These are phyloP conservation scores for Drosophila cardini DNA, from an alignment of 1,140 invertebrate species.

Conservation along the genomic window DNA sequence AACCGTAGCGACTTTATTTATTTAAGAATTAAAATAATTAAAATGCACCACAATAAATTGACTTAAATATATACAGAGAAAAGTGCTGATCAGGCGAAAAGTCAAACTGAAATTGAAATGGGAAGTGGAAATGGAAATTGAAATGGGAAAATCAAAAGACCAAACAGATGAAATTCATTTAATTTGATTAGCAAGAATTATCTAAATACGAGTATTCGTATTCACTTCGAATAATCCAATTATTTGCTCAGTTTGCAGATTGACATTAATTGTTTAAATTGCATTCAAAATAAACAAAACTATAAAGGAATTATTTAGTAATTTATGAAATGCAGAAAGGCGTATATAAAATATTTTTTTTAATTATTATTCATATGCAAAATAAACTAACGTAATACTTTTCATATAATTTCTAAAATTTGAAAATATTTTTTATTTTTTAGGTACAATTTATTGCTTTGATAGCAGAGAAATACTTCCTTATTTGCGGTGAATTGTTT, in stretches of 20 bases:
- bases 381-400: too few species aligned
- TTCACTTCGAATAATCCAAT: conserved; percentile 39
- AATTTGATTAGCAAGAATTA: conserved; percentile 59
- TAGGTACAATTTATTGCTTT: background rate
- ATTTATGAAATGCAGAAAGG: conserved; percentile 1
- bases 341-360: background rate
- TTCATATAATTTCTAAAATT: too few species aligned
- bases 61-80: background rate
- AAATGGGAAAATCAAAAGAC: background rate
- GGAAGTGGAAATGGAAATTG: background rate
- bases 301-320: conserved; percentile 21
- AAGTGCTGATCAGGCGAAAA: background rate
- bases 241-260: conserved; percentile 57
- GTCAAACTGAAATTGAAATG: background rate
- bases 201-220: conserved; percentile 19
- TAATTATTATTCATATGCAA: too few species aligned
- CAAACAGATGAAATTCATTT: conserved; percentile 66
- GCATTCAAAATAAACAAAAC: conserved; percentile 46
- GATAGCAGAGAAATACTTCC: too few species aligned
- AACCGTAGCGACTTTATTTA: conserved; percentile 52
- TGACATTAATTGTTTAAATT: conserved; percentile 81
- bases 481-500: background rate
- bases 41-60: conserved; percentile 39
- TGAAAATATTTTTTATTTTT: background rate
- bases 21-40: conserved; percentile 44